Conservation (phyloP, 1,140 invertebrate genomes). For the Drosophila tani region DNA sequence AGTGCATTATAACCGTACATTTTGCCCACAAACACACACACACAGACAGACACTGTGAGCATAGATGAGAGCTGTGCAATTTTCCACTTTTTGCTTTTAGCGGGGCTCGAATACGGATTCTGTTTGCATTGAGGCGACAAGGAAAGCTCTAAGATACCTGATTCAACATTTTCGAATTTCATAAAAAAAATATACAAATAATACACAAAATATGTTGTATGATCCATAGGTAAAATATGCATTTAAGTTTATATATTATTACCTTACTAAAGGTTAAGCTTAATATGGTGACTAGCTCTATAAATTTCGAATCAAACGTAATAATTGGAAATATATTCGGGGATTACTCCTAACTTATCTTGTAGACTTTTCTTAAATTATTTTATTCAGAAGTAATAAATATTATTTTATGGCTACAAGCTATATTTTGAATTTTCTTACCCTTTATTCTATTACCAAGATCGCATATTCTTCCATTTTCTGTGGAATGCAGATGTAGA, state of each 20-base stretch:
- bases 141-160: conserved; percentile 23
- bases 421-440: neutral
- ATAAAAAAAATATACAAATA: neutral
- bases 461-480: neutral
- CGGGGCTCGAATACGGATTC: conserved; percentile 65
- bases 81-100: conserved; percentile 73
- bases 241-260: neutral
- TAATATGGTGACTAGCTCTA: no score
- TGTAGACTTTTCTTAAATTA: neutral
- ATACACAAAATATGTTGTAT: neutral
- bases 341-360: neutral
- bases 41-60: conserved; percentile 3
- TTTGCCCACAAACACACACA: conserved; percentile 52
- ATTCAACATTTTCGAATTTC: neutral
- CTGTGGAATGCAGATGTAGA: neutral
- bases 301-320: no score
- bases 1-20: conserved; percentile 79
- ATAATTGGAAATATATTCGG: neutral
- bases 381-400: neutral
- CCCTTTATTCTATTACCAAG: neutral
- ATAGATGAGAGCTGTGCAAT: conserved; percentile 49
- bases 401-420: neutral
- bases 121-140: conserved; percentile 56
- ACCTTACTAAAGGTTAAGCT: neutral
- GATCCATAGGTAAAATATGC: neutral